These are phyloP conservation scores for Coecobrya sp. DNA, from an alignment of 2,888 invertebrate species.

Conservation along the genomic window DNA sequence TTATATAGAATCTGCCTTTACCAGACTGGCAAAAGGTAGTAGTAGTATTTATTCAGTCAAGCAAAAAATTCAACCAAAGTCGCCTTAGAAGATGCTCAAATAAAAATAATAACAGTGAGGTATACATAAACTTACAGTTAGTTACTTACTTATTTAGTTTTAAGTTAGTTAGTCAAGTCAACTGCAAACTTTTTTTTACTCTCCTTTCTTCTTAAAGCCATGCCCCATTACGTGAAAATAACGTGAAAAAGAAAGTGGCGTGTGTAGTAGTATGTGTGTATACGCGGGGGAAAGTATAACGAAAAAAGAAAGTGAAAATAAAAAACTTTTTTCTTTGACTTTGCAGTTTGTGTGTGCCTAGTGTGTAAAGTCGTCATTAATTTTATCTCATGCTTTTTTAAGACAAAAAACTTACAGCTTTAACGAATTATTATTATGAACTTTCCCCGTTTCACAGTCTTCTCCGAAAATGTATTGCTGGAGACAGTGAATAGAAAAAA, in stretches of 20 bases:
- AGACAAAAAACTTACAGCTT: not conserved
- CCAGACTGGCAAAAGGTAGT: not conserved
- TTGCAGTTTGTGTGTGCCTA: slow-evolving; percentile 6
- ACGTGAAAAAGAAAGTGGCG: slow-evolving; percentile 20
- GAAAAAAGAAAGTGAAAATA: slow-evolving; percentile 29
- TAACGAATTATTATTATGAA: not conserved
- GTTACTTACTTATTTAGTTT: slow-evolving; percentile 19
- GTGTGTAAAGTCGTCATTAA: slow-evolving; percentile 12
- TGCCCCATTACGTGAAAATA: slow-evolving; percentile 49
- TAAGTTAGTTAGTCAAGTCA: slow-evolving; percentile 46
- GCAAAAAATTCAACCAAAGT: not conserved
- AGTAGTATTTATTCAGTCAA: not conserved
- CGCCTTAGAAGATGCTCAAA: slow-evolving; percentile 21
- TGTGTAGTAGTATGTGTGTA: not conserved
- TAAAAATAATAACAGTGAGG: slow-evolving; percentile 10
- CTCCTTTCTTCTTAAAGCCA: not conserved
- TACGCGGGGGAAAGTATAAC: not conserved
- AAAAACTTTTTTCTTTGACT: slow-evolving; percentile 15
- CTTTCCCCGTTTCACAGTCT: not conserved
- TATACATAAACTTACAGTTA: not conserved
- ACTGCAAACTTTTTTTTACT: slow-evolving; percentile 15
- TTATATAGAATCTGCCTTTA: not conserved
- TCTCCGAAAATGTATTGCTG: not conserved
- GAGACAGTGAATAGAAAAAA: not conserved
- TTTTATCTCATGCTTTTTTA: slow-evolving; percentile 12